phyloP scores from a whole-genome alignment of 2,113 vertebrate genomes.

The Spheniscus mendiculus region DNA sequence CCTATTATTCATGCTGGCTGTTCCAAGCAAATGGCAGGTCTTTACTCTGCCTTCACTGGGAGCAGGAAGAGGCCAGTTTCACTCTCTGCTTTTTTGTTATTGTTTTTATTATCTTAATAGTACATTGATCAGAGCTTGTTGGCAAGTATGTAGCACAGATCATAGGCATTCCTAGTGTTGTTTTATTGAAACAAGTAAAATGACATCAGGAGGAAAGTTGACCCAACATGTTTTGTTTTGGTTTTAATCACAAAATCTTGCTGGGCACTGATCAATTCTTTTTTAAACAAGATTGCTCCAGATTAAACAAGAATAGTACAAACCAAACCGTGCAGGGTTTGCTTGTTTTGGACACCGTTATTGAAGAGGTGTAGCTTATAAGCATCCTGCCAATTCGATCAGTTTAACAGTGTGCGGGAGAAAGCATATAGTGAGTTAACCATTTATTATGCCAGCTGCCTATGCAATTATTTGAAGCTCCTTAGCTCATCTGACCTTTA shows the following conservation, averaged over 20 bases:
- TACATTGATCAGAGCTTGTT: background rate
- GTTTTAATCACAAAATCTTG: conserved; percentile 1
- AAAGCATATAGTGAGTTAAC: background rate
- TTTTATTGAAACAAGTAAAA: background rate
- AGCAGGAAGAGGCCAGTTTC: background rate
- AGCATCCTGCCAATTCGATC: conserved; percentile 13
- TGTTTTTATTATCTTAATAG: background rate
- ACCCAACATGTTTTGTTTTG: background rate
- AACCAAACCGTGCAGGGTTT: conserved; percentile 5
- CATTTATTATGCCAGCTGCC: background rate
- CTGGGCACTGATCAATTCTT: background rate
- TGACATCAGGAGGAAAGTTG: background rate
- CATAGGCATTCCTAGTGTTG: background rate
- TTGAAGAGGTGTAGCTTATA: conserved; percentile 8
- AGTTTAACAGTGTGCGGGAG: background rate
- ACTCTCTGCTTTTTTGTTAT: background rate
- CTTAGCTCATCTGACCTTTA: background rate
- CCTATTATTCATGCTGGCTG: background rate
- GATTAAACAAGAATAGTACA: conserved; percentile 39
- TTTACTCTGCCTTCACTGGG: background rate
- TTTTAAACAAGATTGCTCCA: conserved; percentile 35
- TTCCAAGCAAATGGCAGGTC: background rate
- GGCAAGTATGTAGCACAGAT: background rate
- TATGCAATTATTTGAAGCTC: background rate
- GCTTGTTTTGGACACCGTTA: conserved; percentile 14